These are phyloP conservation scores for Sarcophaga carnaria DNA, from an alignment of 2,888 invertebrate species.

Conservation along the genomic window DNA sequence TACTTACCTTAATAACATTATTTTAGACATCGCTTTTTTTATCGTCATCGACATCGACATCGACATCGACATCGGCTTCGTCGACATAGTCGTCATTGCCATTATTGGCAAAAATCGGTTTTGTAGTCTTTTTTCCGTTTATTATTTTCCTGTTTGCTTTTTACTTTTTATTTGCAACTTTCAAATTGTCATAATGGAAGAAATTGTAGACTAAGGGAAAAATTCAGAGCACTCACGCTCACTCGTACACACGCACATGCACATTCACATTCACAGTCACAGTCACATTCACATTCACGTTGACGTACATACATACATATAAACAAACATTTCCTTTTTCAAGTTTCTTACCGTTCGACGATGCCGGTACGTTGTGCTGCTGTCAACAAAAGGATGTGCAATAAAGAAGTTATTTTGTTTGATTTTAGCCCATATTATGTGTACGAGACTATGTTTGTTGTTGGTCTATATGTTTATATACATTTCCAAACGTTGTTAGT, in stretches of 20 bases:
- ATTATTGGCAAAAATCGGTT: conserved; percentile 61
- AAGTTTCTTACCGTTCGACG: conserved; percentile 32
- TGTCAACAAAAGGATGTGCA: conserved; percentile 64
- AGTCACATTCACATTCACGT: too few relatives aligned
- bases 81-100: conserved; percentile 9
- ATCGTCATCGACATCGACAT: conserved; percentile 26
- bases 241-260: background rate
- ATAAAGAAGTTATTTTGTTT: conserved; percentile 63
- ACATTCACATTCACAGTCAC: background rate
- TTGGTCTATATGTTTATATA: background rate
- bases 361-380: conserved; percentile 40
- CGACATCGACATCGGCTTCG: conserved; percentile 14
- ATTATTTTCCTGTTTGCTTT: conserved; percentile 38
- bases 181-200: conserved; percentile 60
- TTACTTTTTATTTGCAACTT: conserved; percentile 47
- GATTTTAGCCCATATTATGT: conserved; percentile 40
- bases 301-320: background rate
- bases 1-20: conserved; percentile 68
- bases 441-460: background rate
- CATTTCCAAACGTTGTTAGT: conserved; percentile 14
- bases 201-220: conserved; percentile 54
- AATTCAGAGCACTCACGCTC: conserved; percentile 8
- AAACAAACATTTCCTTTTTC: conserved; percentile 36
- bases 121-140: conserved; percentile 30
- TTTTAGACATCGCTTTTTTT: conserved; percentile 58